Evolutionary conservation across 2,113 vertebrate species (phyloP), one percentile per base, ranked within the genome.

Genomic region (Thinocorus orbignyianus): DNA sequence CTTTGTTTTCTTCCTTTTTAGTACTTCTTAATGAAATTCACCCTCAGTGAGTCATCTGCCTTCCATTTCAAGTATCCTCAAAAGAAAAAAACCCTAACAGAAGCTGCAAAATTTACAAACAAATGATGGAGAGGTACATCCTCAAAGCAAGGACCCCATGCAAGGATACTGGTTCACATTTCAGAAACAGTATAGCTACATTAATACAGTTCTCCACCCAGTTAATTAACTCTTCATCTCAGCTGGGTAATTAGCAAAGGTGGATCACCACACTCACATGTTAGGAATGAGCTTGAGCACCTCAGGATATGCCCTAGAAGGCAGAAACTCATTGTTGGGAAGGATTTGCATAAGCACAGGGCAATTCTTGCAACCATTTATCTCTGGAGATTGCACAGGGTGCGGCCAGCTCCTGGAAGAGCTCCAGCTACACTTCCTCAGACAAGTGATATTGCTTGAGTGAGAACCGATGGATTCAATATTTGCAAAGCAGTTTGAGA

Each of bases 281-380:
- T 49, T 61, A 89, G 81, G 95, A 96, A 97, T 91, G 91, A 93
- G 77, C 31, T 81, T 49, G 73, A 70, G 73, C 86, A 87, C 48
- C 44, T 82, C 81, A 81, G 70, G 35, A 60, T 65, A 23, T 91
- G 61, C 91, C 81, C 89, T 96, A 77, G 88, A 95, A 96, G 95
- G 64, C 81, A 95, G 90, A 93, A 90, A 95, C 94, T 80, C 84
- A 57, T 86, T 61, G 20, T 9, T 94, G 5, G 1, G 79, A 46
- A 73, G 33, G 54, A 66, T 70, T 61, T 88, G n/a, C 41, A 90
- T 92, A 88, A 96, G 68, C 62, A 60, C 0, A 1, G 64, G 18
- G 49, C 60, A 83, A 94, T 73, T 77, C 64, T 90, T 17, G 2
- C 13, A 80, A 18, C 28, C 33, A 68, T 94, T 95, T 87, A n/a